These are phyloP conservation scores for Passer montanus DNA, from an alignment of 2,113 vertebrate species.

Conservation along the genomic window DNA sequence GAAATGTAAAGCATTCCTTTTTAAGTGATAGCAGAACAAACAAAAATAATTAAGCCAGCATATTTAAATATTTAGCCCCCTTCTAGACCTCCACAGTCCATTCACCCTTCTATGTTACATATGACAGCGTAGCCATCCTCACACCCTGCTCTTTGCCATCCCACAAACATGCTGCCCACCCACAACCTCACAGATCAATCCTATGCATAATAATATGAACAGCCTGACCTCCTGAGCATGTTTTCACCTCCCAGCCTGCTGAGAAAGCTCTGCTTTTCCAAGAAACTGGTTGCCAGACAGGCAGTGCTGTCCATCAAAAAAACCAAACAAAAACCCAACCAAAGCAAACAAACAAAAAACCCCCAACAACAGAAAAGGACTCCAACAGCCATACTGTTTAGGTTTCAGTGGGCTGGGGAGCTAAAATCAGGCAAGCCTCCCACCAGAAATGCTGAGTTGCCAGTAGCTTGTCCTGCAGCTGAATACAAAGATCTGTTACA, in stretches of 20 bases:
- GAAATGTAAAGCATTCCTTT: constrained; percentile 45
- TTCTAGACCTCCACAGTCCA: not conserved
- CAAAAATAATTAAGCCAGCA: not conserved
- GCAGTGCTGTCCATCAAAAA: not conserved
- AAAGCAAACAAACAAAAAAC: not conserved
- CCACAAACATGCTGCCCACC: not conserved
- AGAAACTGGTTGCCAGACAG: not conserved
- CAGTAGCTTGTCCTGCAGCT: not conserved
- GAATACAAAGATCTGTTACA: not conserved
- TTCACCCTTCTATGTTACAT: not conserved
- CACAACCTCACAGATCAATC: not conserved
- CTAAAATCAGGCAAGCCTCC: not conserved
- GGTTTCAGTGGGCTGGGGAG: not conserved
- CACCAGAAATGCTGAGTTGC: not conserved
- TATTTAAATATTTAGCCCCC: not conserved
- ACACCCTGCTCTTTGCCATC: not conserved
- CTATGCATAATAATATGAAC: not conserved
- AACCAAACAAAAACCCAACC: not conserved
- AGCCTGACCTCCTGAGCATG: not conserved
- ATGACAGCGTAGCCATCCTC: not conserved
- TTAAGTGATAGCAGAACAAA: not conserved
- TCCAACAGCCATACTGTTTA: not conserved
- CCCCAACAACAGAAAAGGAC: not conserved
- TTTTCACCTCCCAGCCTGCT: not conserved
- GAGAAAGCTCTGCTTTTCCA: not conserved